Evolutionary conservation across 2,888 invertebrate species (phyloP).

Genomic region (Ophion slaviceki): DNA sequence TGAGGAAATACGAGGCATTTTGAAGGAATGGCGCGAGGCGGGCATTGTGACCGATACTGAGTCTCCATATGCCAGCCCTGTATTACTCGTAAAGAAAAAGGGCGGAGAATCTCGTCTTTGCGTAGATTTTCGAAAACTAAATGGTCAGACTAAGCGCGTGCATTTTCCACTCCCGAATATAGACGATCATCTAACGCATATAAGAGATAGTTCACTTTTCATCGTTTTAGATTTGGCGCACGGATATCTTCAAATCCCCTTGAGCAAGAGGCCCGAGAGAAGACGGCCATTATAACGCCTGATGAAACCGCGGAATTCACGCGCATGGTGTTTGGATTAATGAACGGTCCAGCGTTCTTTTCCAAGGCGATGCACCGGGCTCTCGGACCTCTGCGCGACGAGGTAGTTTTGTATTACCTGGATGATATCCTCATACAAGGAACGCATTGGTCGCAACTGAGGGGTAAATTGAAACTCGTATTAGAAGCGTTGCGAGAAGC

Average conservation of each 20-base stretch:
- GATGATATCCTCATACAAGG: slow-evolving; percentile 2
- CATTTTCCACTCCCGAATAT: slow-evolving; percentile 41
- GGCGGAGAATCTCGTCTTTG: too few relatives aligned
- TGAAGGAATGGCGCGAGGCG: too few relatives aligned
- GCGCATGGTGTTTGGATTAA: slow-evolving; percentile 19
- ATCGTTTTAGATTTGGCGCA: slow-evolving; percentile 48
- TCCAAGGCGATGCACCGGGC: not conserved
- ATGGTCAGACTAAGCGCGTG: not conserved
- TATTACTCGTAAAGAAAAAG: slow-evolving; percentile 2
- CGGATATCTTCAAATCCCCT: slow-evolving; percentile 57
- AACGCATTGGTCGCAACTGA: slow-evolving; percentile 68
- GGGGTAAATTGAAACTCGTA: slow-evolving; percentile 62
- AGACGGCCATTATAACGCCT: slow-evolving; percentile 22
- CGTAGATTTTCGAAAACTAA: too few relatives aligned
- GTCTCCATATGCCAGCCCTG: slow-evolving; percentile 33
- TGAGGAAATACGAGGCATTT: not conserved
- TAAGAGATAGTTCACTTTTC: slow-evolving; percentile 31
- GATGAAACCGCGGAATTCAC: slow-evolving; percentile 28
- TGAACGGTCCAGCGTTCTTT: not conserved
- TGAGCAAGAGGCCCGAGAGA: too few relatives aligned
- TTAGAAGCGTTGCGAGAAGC: slow-evolving; percentile 67
- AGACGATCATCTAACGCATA: slow-evolving; percentile 33
- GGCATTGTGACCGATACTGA: too few relatives aligned
- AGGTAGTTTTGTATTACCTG: not conserved
- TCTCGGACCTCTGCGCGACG: not conserved